Base-by-base conservation (phyloP, 2,797 vertebrate genomes). In the Morus bassanus region DNA sequence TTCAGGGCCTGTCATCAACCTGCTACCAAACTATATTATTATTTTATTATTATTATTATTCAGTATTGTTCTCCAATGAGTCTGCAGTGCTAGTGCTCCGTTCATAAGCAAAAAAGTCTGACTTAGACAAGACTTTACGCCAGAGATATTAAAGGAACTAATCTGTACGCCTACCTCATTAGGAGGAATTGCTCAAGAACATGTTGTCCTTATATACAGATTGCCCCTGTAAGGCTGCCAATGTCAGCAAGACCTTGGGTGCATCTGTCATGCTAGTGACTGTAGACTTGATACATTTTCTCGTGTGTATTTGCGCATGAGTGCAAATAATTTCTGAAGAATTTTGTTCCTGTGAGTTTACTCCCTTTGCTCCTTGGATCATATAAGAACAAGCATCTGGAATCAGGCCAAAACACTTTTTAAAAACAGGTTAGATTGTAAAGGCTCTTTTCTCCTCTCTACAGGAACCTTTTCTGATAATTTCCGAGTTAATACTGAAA, bases 211-310 rank as follows among this genome's bases (percentile, higher is more conserved):
- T 89, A 65, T 33, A 74, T 25, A 80, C 74, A 94, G 79, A 94
- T 80, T 92, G 53, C 59, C 79, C 89, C 91, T 91, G 87, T 89
- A 93, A 87, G 33, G 48, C 73, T 96, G 97, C 93, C 96, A 97
- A 67, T 91, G 97, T 96, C 97, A 97, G 88, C 69, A 92, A 96
- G 96, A 96, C 93, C 92, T 97, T 96, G 94, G 59, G 85, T 94
- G 83, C 95, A 95, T 92, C 95, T 97, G 94, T 94, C 86, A 78
- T 75, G 69, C 41, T 82, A 50, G 65, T 51, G 81, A 88, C 85
- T 72, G 48, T 27, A 87, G 50, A 76, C 54, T 75, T 45, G 41
- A 82, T 79, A 86, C 21, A 63, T 85, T 88, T 88, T 92, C 78
- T 85, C 57, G 24, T 46, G 64, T 39, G 18, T 54, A 50, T 86